phyloP scores from a whole-genome alignment of 2,888 invertebrate genomes.

The Embidobia sp. region DNA sequence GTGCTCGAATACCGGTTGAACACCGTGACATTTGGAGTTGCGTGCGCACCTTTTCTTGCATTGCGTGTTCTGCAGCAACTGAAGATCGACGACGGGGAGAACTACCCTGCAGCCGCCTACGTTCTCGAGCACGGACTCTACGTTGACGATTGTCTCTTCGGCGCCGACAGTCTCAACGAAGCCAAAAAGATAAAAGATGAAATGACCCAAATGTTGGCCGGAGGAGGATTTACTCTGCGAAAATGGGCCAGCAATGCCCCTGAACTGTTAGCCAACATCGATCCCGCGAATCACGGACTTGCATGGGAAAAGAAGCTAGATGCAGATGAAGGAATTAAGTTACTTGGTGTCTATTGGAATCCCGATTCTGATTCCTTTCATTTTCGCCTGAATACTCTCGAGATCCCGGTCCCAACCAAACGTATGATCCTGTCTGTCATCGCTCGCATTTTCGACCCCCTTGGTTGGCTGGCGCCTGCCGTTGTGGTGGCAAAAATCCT shows the following conservation, averaged over 20 bases:
- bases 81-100: not conserved
- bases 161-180: too few relatives aligned
- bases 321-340: not conserved
- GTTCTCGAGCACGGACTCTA: not conserved
- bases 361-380: not conserved
- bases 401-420: too few relatives aligned
- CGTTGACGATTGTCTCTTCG: constrained; percentile 11
- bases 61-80: constrained; percentile 8
- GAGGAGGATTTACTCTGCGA: constrained; percentile 22
- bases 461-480: too few relatives aligned
- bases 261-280: constrained; percentile 1
- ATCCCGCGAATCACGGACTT: constrained; percentile 20
- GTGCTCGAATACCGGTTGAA: not conserved
- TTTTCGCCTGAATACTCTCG: too few relatives aligned
- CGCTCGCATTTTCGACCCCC: too few relatives aligned
- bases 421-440: too few relatives aligned
- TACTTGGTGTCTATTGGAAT: not conserved
- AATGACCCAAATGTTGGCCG: not conserved
- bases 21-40: constrained; percentile 8
- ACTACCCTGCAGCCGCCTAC: not conserved
- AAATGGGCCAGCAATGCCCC: constrained; percentile 56
- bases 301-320: constrained; percentile 7
- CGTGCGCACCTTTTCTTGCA: constrained; percentile 1
- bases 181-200: too few relatives aligned
- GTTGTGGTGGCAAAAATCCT: too few relatives aligned